A percentile compares a stretch with the other conserved stretches of the same genome.
Evolutionary conservation across 2,888 invertebrate species (phyloP).

Genomic region (Microctonus brassicae): DNA sequence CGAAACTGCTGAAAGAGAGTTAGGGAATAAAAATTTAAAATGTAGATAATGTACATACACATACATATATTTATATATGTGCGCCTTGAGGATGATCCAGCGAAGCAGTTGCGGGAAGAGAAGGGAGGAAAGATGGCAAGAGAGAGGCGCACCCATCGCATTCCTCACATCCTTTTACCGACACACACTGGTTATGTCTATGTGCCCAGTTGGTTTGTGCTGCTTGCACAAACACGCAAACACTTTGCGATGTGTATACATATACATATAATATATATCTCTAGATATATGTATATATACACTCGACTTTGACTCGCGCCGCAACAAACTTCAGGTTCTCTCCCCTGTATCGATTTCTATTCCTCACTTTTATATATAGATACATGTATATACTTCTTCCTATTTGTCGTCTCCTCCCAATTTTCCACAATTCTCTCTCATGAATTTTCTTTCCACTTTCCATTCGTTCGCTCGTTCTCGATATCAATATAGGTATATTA

Average conservation of each 20-base stretch:
- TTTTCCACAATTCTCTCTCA: too few species aligned
- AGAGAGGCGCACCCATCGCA: constrained; percentile 63
- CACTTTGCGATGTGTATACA: too few species aligned
- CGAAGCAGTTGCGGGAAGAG: background rate
- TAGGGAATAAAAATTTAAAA: background rate
- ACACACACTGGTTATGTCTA: background rate
- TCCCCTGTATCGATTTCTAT: constrained; percentile 13
- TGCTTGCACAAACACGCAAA: constrained; percentile 43
- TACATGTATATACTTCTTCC: too few species aligned
- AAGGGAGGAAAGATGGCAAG: constrained; percentile 1
- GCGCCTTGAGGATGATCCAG: background rate
- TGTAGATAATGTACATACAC: too few species aligned
- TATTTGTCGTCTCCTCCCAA: background rate
- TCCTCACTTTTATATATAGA: background rate
- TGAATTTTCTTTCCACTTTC: background rate
- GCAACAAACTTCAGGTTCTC: constrained; percentile 17
- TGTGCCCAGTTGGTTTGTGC: constrained; percentile 35
- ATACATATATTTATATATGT: too few species aligned
- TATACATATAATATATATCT: too few species aligned
- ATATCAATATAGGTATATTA: background rate
- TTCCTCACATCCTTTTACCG: constrained; percentile 64
- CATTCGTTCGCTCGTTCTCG: background rate
- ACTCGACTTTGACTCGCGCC: constrained; percentile 44
- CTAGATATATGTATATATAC: background rate
- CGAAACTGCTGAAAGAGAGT: background rate